phyloP scores from a whole-genome alignment of 2,888 invertebrate genomes.

The Eilema griseolum region DNA sequence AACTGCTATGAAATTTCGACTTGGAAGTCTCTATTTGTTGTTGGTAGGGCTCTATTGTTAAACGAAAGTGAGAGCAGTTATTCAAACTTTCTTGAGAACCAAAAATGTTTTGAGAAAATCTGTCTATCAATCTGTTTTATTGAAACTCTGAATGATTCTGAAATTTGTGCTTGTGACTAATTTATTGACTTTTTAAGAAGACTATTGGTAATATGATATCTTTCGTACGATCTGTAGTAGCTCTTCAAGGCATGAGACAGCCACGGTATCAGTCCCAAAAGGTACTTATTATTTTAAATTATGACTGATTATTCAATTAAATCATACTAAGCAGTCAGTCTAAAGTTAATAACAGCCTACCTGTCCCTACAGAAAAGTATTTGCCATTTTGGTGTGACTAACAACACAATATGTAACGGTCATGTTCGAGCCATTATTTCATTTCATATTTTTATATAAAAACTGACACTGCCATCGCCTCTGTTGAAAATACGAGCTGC shows the following conservation, averaged over 20 bases:
- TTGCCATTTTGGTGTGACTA: not conserved
- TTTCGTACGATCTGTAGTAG: no score
- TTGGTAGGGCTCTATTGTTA: no score
- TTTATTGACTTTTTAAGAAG: not conserved
- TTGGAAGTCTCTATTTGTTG: no score
- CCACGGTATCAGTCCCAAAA: not conserved
- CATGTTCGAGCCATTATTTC: not conserved
- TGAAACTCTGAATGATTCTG: no score
- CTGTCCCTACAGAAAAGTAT: not conserved
- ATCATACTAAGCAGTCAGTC: no score
- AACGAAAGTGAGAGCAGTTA: no score
- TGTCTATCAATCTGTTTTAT: no score
- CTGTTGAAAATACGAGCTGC: not conserved
- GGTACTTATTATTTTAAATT: not conserved
- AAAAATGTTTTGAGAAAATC: no score
- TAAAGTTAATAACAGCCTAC: no score
- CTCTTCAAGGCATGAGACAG: not conserved
- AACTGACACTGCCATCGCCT: not conserved
- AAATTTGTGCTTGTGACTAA: no score
- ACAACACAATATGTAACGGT: not conserved
- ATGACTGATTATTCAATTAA: not conserved
- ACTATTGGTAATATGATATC: not conserved
- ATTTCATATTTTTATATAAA: not conserved
- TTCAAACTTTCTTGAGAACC: no score
- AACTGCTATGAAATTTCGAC: not conserved